These are phyloP conservation scores for Gallirallus australis DNA, from an alignment of 2,797 vertebrate species.

Conservation along the genomic window DNA sequence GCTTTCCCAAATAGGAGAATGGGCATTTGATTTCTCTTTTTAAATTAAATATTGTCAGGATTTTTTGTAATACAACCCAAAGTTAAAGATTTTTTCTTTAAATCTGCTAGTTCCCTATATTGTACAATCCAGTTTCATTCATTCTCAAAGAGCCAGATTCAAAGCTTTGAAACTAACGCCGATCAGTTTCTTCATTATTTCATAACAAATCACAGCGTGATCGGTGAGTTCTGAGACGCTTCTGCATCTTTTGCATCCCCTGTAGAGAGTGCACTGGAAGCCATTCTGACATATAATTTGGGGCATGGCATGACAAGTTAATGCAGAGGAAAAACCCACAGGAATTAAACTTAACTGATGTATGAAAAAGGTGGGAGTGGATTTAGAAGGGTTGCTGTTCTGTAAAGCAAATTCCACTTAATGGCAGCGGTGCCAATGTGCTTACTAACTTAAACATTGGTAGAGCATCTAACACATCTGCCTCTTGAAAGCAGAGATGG, in stretches of 20 bases:
- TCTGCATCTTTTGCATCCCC: background rate
- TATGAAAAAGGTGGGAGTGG: background rate
- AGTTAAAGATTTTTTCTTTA: background rate
- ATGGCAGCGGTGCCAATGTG: background rate
- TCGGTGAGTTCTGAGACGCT: background rate
- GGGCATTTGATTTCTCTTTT: background rate
- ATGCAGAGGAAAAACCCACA: background rate
- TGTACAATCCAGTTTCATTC: background rate
- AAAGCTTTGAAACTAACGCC: background rate
- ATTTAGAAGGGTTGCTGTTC: background rate
- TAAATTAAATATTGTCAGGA: background rate
- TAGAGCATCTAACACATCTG: background rate
- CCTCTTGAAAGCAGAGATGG: rapidly evolving
- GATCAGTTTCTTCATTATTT: background rate
- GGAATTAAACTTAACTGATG: background rate
- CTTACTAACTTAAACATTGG: background rate
- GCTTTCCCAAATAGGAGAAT: background rate
- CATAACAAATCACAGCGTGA: background rate
- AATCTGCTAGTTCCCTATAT: background rate
- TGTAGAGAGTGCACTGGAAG: background rate
- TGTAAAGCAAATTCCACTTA: background rate
- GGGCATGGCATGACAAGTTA: background rate
- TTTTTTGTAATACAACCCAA: background rate
- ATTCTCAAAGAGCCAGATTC: background rate
- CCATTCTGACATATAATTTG: background rate